Percentiles rank a stretch among this genome's conserved stretches.
Conservation (phyloP, 2,113 vertebrate genomes). For the human (Homo sapiens) region DNA sequence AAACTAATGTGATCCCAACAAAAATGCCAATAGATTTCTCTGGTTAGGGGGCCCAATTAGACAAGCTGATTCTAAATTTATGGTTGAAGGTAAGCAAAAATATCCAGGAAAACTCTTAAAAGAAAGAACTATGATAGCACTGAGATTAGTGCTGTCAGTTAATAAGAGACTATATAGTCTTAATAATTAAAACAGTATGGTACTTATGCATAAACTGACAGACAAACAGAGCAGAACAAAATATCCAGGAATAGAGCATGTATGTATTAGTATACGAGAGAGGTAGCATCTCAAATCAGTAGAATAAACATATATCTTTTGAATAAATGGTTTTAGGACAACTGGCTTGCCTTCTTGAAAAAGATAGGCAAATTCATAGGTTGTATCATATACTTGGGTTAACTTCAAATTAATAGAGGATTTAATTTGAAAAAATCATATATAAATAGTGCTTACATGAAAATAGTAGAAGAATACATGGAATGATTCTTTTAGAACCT, state of each 20-base stretch:
- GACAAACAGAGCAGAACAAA: neutral
- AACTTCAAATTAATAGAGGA: neutral
- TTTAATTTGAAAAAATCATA: neutral
- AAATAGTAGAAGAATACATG: neutral
- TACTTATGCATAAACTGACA: neutral
- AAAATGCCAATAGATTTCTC: neutral
- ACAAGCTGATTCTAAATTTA: neutral
- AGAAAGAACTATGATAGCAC: neutral
- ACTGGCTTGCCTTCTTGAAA: neutral
- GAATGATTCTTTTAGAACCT: neutral
- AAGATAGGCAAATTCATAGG: neutral
- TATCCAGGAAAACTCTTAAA: neutral
- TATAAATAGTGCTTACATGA: neutral
- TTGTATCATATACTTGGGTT: neutral
- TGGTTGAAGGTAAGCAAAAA: slow-evolving; percentile 8
- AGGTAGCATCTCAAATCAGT: neutral
- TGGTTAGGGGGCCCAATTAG: neutral
- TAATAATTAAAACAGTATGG: neutral
- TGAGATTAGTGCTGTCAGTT: neutral
- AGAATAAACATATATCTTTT: neutral
- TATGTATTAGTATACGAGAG: neutral
- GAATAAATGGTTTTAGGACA: neutral
- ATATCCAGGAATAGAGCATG: neutral
- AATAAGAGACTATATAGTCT: neutral
- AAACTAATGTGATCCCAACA: neutral